Base-by-base conservation (phyloP, 2,797 vertebrate genomes). In the Crenichthys baileyi region DNA sequence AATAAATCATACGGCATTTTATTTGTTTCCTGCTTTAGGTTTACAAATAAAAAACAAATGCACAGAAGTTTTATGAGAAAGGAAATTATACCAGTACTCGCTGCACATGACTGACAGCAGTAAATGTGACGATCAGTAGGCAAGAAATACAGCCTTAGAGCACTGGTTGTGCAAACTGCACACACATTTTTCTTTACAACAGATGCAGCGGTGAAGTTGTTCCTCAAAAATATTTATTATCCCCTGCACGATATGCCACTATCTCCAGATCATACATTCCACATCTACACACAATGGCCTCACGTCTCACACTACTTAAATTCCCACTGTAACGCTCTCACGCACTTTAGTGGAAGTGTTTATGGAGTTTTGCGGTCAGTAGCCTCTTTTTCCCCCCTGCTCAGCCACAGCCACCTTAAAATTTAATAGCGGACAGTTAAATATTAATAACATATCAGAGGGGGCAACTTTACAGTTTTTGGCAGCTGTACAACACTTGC, bases 391-490 rank as follows among this genome's bases (percentile, higher is more conserved):
- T 79, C 86, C 79, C 84, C 84, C 80, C 3, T 79, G 86, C 88
- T 91, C 90, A 86, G 92, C 93, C 92, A 92, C 88, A 87, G 85
- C 90, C 83, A 70, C 93, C 93, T 94, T 94, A 95, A 94, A 94
- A 88, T 95, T 94, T 95, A 94, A 94, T 92, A 91, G 92, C 83
- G 87, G 92, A 89, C 92, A 90, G 92, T 96, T 94, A 95, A 96
- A 95, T 95, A 96, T 95, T 95, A 95, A 95, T 96, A 96, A 95
- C 92, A 92, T 94, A 95, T 95, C 94, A 94, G 91, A 87, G 88
- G 91, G 92, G 92, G 90, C 91, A 90, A 89, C 86, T 94, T 95
- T 92, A 94, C 92, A 90, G 94, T 92, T 94, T 94, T 94, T 96
- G 95, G 94, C 94, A 84, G 83, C 74, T 79, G 88, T 93, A 91